phyloP scores from a whole-genome alignment of 2,888 invertebrate species.

The Pogonocherus hispidulus region DNA sequence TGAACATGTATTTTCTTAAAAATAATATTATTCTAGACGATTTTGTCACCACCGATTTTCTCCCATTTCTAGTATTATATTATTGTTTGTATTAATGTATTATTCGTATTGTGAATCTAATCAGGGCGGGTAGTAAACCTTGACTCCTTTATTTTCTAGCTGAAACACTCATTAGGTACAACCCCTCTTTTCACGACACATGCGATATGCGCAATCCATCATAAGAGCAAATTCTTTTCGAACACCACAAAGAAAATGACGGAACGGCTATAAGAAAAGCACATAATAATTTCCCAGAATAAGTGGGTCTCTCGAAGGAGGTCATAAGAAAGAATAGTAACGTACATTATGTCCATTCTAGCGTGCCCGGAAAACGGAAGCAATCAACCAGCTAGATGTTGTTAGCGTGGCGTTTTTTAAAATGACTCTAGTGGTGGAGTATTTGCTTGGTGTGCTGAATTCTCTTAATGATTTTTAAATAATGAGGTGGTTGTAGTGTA shows the following conservation, averaged over 20 bases:
- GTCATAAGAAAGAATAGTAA: conserved; percentile 20
- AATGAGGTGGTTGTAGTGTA: neutral
- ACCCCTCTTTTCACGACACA: neutral
- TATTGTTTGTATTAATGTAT: too few species aligned
- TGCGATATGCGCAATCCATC: neutral
- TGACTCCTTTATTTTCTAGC: too few species aligned
- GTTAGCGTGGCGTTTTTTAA: conserved; percentile 2
- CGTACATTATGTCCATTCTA: conserved; percentile 26
- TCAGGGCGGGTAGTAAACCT: too few species aligned
- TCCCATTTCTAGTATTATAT: too few species aligned
- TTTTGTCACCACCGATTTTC: too few species aligned
- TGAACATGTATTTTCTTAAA: too few species aligned
- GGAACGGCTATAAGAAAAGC: neutral
- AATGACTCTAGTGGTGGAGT: neutral
- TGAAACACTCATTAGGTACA: too few species aligned
- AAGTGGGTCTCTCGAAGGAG: conserved; percentile 27
- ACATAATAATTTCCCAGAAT: neutral
- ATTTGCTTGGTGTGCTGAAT: neutral
- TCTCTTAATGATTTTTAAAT: conserved; percentile 19
- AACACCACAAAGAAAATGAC: conserved; percentile 13
- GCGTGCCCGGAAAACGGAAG: conserved; percentile 35
- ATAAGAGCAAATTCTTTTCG: neutral
- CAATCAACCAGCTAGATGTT: conserved; percentile 32
- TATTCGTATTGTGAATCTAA: too few species aligned
- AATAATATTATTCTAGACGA: too few species aligned